Conservation (phyloP, 2,888 invertebrate species). For the Didymodactylos carnosus region DNA sequence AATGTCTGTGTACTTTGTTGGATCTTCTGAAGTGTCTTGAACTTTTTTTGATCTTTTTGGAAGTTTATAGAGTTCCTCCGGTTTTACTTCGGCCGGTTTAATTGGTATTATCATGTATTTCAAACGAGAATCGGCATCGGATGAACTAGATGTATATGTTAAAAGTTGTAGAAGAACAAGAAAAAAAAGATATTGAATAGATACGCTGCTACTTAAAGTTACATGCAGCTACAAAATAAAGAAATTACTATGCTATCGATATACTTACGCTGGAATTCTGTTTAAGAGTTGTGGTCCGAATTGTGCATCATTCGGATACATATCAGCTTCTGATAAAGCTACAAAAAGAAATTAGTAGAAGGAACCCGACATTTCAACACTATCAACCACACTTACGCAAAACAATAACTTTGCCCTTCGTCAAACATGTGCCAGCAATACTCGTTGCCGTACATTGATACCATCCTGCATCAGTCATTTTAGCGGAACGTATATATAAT, state of each 20-base stretch:
- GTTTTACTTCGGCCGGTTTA: not conserved
- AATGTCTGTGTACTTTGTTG: not conserved
- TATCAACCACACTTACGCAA: not conserved
- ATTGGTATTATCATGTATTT: not conserved
- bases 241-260: not conserved
- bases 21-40: not conserved
- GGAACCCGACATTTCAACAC: too few relatives aligned
- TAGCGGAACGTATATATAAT: constrained; percentile 5
- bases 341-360: not conserved
- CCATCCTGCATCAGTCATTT: constrained; percentile 9
- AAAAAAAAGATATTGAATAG: too few relatives aligned
- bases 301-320: not conserved
- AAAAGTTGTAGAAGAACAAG: too few relatives aligned
- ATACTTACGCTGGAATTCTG: not conserved
- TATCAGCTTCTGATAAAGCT: not conserved
- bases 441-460: constrained; percentile 13
- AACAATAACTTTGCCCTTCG: constrained; percentile 10
- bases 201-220: too few relatives aligned
- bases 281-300: not conserved
- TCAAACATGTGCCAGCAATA: constrained; percentile 7
- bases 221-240: too few relatives aligned
- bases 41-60: not conserved
- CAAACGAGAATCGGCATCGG: not conserved
- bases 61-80: not conserved
- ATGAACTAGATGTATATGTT: not conserved